Percentiles rank a stretch among this genome's conserved stretches.
Evolutionary conservation across 2,797 vertebrate genomes (phyloP).

Genomic region (Hippopotamyrus pictus): DNA sequence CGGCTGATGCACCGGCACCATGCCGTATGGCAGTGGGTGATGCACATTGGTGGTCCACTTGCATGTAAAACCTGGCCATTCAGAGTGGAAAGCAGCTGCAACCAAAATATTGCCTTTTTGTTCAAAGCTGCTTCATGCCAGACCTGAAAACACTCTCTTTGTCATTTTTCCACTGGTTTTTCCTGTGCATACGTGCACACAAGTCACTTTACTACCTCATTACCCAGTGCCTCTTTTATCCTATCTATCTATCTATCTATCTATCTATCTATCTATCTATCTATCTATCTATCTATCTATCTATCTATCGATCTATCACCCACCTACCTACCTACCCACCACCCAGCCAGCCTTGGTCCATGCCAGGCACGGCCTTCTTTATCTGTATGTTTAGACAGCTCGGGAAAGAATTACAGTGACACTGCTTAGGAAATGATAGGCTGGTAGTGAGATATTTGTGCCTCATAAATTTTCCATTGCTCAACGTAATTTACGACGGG

Average conservation of each 20-base stretch:
- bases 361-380: conserved; percentile 41
- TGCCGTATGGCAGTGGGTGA: conserved; percentile 18
- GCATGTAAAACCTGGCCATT: conserved; percentile 1
- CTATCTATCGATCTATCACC: background rate
- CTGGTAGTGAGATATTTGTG: conserved; percentile 60
- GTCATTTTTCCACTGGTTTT: background rate
- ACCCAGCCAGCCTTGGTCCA: background rate
- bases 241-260: background rate
- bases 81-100: background rate
- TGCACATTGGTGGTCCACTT: conserved; percentile 24
- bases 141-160: background rate
- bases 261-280: background rate
- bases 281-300: conserved; percentile 6
- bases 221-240: conserved; percentile 24
- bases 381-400: conserved; percentile 43
- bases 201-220: conserved; percentile 22
- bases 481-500: conserved; percentile 60
- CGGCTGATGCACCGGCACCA: background rate
- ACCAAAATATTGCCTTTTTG: background rate
- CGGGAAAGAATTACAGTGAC: conserved; percentile 64
- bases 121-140: background rate
- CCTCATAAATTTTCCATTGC: conserved; percentile 66
- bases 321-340: background rate
- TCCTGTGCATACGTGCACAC: background rate
- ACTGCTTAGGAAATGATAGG: conserved; percentile 63